Evolutionary conservation across 2,797 vertebrate genomes (phyloP), one percentile per base, ranked within the genome.

Genomic region (Muscicapa striata): DNA sequence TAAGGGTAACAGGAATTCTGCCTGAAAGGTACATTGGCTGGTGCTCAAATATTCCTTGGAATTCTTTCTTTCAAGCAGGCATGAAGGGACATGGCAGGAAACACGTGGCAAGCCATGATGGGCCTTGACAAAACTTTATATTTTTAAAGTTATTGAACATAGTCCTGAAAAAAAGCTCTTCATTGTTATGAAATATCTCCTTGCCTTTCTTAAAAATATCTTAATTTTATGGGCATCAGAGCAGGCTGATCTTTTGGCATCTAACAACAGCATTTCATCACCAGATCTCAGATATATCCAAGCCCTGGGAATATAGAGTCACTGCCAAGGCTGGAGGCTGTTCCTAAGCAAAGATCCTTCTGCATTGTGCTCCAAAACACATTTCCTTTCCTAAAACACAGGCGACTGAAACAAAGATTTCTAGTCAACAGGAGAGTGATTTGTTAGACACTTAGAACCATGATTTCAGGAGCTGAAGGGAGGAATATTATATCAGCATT

Each of bases 81-180:
- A 38, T 63, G 34, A 91, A 83, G 30, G n/a, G 34, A 84, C 34
- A 45, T 3, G 58, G 40, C 41, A 75, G 76, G 66, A 94, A 94
- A 49, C 11, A 46, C 1, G 8, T 70, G 79, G 48, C 46, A 90
- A 81, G 46, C 9, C 34, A 41, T 15, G 49, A 58, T 75, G 40
- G 23, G 27, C 55, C 30, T 84, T 93, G 38, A 93, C 36, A 72
- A 62, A 86, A 45, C 36, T 63, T 80, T 74, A 24, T 91, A 23
- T 52, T 94, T 92, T 94, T 72, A 13, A 84, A 86, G 40, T 41
- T 52, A 24, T n/a, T 94, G 68, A 84, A 84, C 72, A 69, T 21
- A 96, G 46, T 54, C 36, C 54, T 68, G 17, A 40, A 85, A 83
- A 74, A 57, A 83, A 77, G 1, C 22, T 46, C 40, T 69, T 91